Conservation (phyloP, 2,113 vertebrate species). For the Pygoscelis antarcticus region DNA sequence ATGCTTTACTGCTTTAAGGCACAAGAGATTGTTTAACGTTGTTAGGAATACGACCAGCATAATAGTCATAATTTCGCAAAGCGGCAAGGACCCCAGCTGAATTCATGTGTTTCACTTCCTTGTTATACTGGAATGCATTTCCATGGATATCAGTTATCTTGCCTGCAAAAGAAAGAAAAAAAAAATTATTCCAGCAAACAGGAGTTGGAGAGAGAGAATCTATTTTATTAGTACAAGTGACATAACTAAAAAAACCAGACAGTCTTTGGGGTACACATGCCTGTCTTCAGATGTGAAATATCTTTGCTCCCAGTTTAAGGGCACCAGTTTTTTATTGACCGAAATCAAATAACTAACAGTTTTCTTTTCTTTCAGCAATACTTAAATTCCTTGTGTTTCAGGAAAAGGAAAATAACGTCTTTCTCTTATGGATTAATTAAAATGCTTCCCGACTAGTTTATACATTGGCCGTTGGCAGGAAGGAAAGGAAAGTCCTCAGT, state of each 20-base stretch:
- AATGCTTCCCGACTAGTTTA: not conserved
- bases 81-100: conserved; percentile 91
- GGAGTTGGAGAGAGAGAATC: not conserved
- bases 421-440: not conserved
- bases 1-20: conserved; percentile 52
- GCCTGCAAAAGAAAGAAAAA: conserved; percentile 68
- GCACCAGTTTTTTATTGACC: not conserved
- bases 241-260: not conserved
- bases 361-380: not conserved
- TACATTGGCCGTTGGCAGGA: not conserved
- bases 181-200: not conserved
- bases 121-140: conserved; percentile 86
- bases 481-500: not conserved
- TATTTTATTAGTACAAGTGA: not conserved
- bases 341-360: not conserved
- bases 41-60: conserved; percentile 86
- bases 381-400: not conserved
- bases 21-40: conserved; percentile 84
- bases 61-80: conserved; percentile 89
- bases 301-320: not conserved
- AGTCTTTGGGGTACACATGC: not conserved
- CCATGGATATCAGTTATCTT: conserved; percentile 92
- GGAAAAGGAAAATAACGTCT: not conserved
- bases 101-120: conserved; percentile 94
- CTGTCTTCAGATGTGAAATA: not conserved